Conservation (phyloP, 2,888 invertebrate species). For the Ophraella communa region DNA sequence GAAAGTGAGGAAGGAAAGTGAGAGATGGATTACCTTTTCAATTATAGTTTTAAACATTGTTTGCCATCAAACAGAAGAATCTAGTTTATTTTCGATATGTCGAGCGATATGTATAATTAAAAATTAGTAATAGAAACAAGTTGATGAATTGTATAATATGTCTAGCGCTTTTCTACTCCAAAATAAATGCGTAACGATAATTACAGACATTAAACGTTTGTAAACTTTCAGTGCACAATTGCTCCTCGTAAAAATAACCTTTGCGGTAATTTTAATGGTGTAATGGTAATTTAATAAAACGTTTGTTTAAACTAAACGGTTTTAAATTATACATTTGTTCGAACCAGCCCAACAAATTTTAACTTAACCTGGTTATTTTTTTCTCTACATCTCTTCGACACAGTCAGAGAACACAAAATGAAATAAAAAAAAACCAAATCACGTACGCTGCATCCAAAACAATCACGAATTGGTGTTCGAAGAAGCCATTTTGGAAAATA, state of each 20-base stretch:
- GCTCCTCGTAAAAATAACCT: neutral
- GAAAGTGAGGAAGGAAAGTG: no score
- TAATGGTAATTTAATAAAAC: neutral
- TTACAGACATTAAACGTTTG: neutral
- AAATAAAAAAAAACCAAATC: conserved; percentile 12
- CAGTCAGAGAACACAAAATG: conserved; percentile 10
- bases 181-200: neutral
- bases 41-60: no score
- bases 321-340: conserved; percentile 2
- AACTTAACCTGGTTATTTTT: conserved; percentile 5
- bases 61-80: no score
- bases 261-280: neutral
- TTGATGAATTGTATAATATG: neutral
- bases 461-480: conserved; percentile 24
- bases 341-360: conserved; percentile 10
- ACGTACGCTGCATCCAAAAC: conserved; percentile 17
- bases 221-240: neutral
- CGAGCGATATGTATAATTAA: no score
- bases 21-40: no score
- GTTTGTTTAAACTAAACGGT: conserved; percentile 10
- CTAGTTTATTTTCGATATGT: no score
- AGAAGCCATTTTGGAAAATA: conserved; percentile 20
- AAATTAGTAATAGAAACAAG: neutral
- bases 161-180: neutral
- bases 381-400: neutral